phyloP scores from a whole-genome alignment of 2,888 invertebrate genomes.

The Acleris emargana region DNA sequence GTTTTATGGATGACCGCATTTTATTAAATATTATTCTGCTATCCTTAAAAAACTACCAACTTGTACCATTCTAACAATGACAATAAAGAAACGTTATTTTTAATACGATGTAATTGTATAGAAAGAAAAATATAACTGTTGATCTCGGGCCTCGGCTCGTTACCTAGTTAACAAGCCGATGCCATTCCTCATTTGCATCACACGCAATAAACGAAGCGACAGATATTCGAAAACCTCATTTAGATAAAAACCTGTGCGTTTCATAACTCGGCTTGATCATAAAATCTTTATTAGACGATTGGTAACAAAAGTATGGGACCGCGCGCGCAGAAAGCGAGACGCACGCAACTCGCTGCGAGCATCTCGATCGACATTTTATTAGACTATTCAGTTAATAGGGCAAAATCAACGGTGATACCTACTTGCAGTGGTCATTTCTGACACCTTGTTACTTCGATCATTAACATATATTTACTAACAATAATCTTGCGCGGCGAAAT shows the following conservation, averaged over 20 bases:
- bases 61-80: too few species aligned
- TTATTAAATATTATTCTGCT: too few species aligned
- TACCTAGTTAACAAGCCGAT: constrained; percentile 33
- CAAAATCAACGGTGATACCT: constrained; percentile 40
- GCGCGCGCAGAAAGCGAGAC: constrained; percentile 66
- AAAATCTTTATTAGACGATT: constrained; percentile 43
- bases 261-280: constrained; percentile 53
- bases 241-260: constrained; percentile 46
- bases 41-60: too few species aligned
- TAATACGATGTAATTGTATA: too few species aligned
- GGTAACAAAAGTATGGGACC: constrained; percentile 40
- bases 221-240: constrained; percentile 43
- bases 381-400: constrained; percentile 40
- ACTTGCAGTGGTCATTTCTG: constrained; percentile 3
- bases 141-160: constrained; percentile 10
- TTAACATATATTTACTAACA: constrained; percentile 9
- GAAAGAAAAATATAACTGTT: constrained; percentile 20
- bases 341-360: constrained; percentile 49
- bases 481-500: constrained; percentile 12
- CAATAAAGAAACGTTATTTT: too few species aligned
- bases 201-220: constrained; percentile 42
- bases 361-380: constrained; percentile 39
- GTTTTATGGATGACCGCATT: too few species aligned
- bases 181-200: constrained; percentile 40
- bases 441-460: constrained; percentile 10